Conservation (phyloP, 2,888 invertebrate genomes). For the Agonopterix arenella region DNA sequence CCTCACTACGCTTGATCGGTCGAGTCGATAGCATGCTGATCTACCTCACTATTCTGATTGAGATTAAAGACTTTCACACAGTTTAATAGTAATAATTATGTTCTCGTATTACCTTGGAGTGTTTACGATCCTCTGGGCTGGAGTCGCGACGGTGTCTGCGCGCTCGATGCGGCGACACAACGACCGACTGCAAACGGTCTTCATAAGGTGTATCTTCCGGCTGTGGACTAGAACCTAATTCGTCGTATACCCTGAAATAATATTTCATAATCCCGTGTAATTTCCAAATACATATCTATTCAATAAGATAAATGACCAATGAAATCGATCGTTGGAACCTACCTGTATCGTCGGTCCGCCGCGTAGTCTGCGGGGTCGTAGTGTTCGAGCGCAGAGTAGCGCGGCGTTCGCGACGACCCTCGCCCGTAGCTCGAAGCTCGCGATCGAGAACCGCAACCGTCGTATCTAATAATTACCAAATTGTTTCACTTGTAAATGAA, state of each 20-base stretch:
- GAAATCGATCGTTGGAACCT: slow-evolving; percentile 3
- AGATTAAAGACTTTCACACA: too few species aligned
- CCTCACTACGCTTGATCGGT: too few species aligned
- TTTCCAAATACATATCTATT: not conserved
- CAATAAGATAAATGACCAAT: not conserved
- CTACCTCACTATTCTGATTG: too few species aligned
- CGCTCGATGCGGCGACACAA: slow-evolving; percentile 65
- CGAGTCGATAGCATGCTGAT: too few species aligned
- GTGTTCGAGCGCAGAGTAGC: slow-evolving; percentile 57
- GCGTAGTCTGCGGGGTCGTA: slow-evolving; percentile 69
- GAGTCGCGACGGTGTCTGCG: slow-evolving; percentile 79
- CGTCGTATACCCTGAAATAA: slow-evolving; percentile 58
- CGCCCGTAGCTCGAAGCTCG: slow-evolving; percentile 65
- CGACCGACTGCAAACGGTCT: slow-evolving; percentile 72
- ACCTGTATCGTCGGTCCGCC: slow-evolving; percentile 70
- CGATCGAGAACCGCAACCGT: slow-evolving; percentile 64
- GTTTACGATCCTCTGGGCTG: slow-evolving; percentile 81
- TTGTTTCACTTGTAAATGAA: too few species aligned
- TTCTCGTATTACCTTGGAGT: slow-evolving; percentile 46
- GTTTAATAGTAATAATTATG: not conserved
- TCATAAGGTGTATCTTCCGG: slow-evolving; percentile 78
- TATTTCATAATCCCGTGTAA: not conserved
- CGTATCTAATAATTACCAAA: slow-evolving; percentile 33
- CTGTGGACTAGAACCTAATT: slow-evolving; percentile 80
- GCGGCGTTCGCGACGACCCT: slow-evolving; percentile 54